phyloP scores from a whole-genome alignment of 1,140 invertebrate species.

The Scaptomyza hsui region DNA sequence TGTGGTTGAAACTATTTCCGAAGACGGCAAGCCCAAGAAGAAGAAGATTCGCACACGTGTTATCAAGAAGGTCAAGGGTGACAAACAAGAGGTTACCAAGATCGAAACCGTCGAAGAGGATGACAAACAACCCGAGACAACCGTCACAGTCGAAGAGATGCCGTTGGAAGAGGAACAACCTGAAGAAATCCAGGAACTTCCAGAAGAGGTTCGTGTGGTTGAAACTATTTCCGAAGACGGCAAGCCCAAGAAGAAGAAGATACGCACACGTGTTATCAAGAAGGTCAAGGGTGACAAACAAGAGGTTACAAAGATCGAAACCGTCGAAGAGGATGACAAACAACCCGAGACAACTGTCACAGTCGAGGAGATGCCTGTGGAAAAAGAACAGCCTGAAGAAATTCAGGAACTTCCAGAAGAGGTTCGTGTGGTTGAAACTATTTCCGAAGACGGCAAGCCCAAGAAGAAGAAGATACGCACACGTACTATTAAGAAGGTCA shows the following conservation, averaged over 20 bases:
- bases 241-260: constrained; percentile 44
- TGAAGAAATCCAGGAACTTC: constrained; percentile 77
- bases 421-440: constrained; percentile 58
- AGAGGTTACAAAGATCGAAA: constrained; percentile 58
- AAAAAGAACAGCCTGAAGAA: constrained; percentile 41
- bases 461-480: constrained; percentile 62
- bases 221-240: constrained; percentile 63
- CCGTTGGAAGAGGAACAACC: constrained; percentile 33
- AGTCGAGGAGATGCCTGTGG: constrained; percentile 35
- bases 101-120: constrained; percentile 39
- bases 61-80: constrained; percentile 40
- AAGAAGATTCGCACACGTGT: constrained; percentile 32
- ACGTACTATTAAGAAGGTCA: constrained; percentile 66
- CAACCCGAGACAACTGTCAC: constrained; percentile 64
- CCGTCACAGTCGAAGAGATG: constrained; percentile 32
- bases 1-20: constrained; percentile 25
- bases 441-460: constrained; percentile 57
- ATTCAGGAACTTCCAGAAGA: constrained; percentile 72
- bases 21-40: constrained; percentile 33
- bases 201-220: constrained; percentile 78
- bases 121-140: constrained; percentile 36
- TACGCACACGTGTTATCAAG: constrained; percentile 42
- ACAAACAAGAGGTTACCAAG: constrained; percentile 37
- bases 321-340: constrained; percentile 67
- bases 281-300: constrained; percentile 38